Base-by-base conservation (phyloP, 2,797 vertebrate species). In the Momotus momota region DNA sequence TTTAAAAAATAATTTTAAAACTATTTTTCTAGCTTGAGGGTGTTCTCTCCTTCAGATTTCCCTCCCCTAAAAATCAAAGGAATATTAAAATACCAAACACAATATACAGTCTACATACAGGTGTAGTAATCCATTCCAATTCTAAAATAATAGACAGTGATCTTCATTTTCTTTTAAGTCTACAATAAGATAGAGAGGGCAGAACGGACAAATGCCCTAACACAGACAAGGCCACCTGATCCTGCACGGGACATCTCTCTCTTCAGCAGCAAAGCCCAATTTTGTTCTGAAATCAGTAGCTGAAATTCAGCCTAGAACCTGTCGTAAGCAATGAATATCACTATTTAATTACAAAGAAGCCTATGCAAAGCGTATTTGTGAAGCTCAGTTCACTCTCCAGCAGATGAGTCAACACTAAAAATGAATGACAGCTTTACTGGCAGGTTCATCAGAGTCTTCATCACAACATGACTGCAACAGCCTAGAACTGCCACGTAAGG, bases 321-420 rank as follows among this genome's bases (percentile, higher is more conserved):
- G 12, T 19, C 0, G 0, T 16, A 10, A 49, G 19, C 18, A 55
- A n/a, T 2, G 2, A 17, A 58, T 16, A 20, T 27, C 52, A 33
- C 23, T n/a, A 31, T 6, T 43, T 45, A 45, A 45, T 40, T 31
- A 23, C 8, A 14, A 86, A 22, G 20, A 70, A 82, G 13, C 8
- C 45, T 64, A 48, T 10, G 20, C 1, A 1, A 74, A 38, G 10
- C 8, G 22, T 2, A 2, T 55, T 61, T 49, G 15, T 10, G 40
- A 66, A 77, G 51, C 25, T 84, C 54, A 83, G 49, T 22, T 31
- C 20, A 22, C 31, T 38, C 23, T 6, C 43, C 48, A 74, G 52
- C 7, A 51, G 29, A 52, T 5, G 1, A 13, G 5, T 14, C 49
- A 67, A 55, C 4, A 17, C 10, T 12, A n/a, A 9, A 72, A 74